Conservation (phyloP, 2,797 vertebrate genomes). For the Gephyroberyx darwinii region DNA sequence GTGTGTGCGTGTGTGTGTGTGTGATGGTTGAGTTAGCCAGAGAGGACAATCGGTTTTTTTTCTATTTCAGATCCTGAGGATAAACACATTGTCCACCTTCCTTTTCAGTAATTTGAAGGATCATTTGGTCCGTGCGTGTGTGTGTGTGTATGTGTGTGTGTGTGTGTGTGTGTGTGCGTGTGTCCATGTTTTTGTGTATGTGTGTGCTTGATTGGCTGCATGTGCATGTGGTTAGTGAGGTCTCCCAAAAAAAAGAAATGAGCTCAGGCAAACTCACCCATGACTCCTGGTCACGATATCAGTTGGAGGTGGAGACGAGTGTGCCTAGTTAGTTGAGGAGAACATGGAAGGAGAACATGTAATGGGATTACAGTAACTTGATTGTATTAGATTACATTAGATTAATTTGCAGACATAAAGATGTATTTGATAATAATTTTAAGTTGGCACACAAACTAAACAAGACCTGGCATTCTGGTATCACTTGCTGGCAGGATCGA, state of each 20-base stretch:
- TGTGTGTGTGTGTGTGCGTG: background rate
- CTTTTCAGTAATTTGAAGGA: conserved; percentile 62
- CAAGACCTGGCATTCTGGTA: conserved; percentile 38
- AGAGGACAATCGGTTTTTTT: conserved; percentile 37
- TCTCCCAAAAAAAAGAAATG: conserved; percentile 53
- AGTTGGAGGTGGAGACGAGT: background rate
- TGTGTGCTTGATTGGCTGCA: conserved; percentile 42
- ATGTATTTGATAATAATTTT: background rate
- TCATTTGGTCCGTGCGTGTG: conserved; percentile 63
- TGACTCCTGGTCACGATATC: conserved; percentile 73
- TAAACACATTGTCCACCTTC: conserved; percentile 49
- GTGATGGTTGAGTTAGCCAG: conserved; percentile 2
- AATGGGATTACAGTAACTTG: background rate
- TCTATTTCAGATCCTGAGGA: conserved; percentile 54
- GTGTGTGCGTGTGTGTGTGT: conserved; percentile 5
- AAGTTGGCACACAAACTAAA: background rate
- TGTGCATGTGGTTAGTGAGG: conserved; percentile 58
- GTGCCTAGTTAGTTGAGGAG: background rate
- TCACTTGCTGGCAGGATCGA: conserved; percentile 29
- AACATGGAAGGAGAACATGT: no score
- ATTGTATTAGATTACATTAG: background rate
- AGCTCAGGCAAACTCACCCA: conserved; percentile 63
- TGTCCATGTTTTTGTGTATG: background rate
- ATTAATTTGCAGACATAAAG: background rate
- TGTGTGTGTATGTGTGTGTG: conserved; percentile 18